These are phyloP conservation scores for Drosophila funebris DNA, from an alignment of 1,140 invertebrate genomes.

Conservation along the genomic window DNA sequence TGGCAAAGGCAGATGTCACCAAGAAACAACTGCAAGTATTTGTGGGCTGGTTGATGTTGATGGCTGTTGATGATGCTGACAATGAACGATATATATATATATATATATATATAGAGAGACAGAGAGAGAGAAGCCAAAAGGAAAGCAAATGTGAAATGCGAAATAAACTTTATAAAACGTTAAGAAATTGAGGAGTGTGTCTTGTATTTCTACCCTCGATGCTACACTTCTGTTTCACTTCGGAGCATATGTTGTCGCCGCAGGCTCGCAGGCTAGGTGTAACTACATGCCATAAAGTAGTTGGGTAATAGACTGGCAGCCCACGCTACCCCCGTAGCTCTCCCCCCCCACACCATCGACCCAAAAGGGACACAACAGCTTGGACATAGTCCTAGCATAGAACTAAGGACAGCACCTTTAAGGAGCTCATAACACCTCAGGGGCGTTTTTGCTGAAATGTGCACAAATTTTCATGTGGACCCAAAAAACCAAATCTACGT, in stretches of 20 bases:
- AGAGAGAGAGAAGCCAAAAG: background rate
- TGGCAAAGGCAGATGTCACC: slow-evolving; percentile 65
- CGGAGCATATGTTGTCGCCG: slow-evolving; percentile 76
- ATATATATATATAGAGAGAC: too few relatives aligned
- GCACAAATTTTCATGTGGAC: slow-evolving; percentile 74
- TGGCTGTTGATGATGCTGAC: slow-evolving; percentile 70
- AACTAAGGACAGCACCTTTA: slow-evolving; percentile 57
- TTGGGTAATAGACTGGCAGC: slow-evolving; percentile 65
- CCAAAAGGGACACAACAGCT: slow-evolving; percentile 54
- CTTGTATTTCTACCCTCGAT: background rate
- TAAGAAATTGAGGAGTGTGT: slow-evolving; percentile 35
- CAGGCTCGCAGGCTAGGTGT: slow-evolving; percentile 66
- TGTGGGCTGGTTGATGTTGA: slow-evolving; percentile 43
- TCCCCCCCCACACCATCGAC: too few relatives aligned
- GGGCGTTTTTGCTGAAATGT: slow-evolving; percentile 78
- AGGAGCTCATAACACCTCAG: slow-evolving; percentile 67
- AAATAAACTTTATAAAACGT: slow-evolving; percentile 71
- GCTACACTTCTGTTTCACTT: slow-evolving; percentile 16
- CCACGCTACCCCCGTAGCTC: too few relatives aligned
- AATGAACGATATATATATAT: too few relatives aligned
- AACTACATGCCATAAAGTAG: slow-evolving; percentile 79
- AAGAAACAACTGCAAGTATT: slow-evolving; percentile 13
- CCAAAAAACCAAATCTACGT: slow-evolving; percentile 68
- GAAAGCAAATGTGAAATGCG: slow-evolving; percentile 48
- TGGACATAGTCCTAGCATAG: background rate